phyloP scores from a whole-genome alignment of 2,888 invertebrate species.

The Scaptodrosophila latifasciaeformis region DNA sequence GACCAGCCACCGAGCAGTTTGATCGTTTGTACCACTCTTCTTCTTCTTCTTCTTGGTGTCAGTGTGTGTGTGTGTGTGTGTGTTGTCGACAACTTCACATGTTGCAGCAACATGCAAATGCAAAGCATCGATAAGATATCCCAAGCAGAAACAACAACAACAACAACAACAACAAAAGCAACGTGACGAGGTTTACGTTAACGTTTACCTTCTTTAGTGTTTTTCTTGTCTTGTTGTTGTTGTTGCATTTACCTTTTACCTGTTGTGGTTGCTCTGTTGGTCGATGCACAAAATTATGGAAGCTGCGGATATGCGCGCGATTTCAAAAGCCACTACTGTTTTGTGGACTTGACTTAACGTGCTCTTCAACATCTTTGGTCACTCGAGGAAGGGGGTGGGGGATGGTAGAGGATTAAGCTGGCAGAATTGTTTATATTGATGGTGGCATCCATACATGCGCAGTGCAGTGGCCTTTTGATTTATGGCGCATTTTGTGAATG shows the following conservation, averaged over 20 bases:
- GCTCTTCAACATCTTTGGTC: too few species aligned
- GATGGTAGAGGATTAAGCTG: too few species aligned
- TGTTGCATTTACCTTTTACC: too few species aligned
- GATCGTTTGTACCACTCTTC: neutral
- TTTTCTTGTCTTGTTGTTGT: neutral
- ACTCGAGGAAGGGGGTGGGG: too few species aligned
- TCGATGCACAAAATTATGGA: constrained; percentile 61
- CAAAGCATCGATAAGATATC: constrained; percentile 69
- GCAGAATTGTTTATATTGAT: too few species aligned
- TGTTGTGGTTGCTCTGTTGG: neutral
- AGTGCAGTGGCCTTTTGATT: constrained; percentile 43
- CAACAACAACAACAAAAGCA: constrained; percentile 21
- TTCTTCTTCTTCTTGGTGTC: constrained; percentile 20
- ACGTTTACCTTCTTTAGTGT: constrained; percentile 10
- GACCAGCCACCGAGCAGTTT: neutral
- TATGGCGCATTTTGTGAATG: constrained; percentile 55
- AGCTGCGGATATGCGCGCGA: constrained; percentile 70
- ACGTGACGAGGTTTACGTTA: neutral
- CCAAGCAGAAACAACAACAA: constrained; percentile 6
- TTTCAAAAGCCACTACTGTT: constrained; percentile 69
- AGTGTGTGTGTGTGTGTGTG: constrained; percentile 19
- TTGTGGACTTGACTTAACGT: too few species aligned
- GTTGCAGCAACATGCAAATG: constrained; percentile 62
- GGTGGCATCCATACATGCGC: too few species aligned
- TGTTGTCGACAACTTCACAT: constrained; percentile 46